Conservation (phyloP, 2,113 vertebrate genomes). For the Brachypteracias leptosomus region DNA sequence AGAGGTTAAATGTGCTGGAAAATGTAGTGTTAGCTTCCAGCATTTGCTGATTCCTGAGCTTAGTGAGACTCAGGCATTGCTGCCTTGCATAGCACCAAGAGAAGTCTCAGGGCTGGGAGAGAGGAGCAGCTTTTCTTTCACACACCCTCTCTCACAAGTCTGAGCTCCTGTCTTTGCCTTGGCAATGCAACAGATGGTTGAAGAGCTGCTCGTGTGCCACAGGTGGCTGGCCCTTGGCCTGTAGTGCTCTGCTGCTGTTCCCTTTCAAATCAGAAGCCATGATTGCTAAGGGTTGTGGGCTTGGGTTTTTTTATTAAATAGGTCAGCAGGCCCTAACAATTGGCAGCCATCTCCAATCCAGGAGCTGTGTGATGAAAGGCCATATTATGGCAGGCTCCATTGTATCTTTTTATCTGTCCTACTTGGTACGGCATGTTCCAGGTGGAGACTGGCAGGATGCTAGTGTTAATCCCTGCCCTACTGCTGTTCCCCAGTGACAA, state of each 20-base stretch:
- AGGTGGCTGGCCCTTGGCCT: not conserved
- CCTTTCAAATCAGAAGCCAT: not conserved
- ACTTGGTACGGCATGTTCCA: slow-evolving; percentile 41
- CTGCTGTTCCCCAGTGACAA: not conserved
- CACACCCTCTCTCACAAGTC: not conserved
- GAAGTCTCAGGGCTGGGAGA: not conserved
- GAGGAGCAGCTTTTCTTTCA: not conserved
- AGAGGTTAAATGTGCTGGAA: not conserved
- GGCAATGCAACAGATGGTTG: not conserved
- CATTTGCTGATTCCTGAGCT: not conserved
- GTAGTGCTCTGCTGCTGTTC: not conserved
- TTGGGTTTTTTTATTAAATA: slow-evolving; percentile 24
- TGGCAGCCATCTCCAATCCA: not conserved
- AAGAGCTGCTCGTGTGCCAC: not conserved
- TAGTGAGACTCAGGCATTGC: not conserved
- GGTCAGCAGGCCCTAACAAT: slow-evolving; percentile 9
- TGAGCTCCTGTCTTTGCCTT: slow-evolving; percentile 17
- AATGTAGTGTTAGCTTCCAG: not conserved
- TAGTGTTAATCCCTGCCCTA: not conserved
- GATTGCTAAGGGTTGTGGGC: not conserved
- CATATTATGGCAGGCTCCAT: slow-evolving; percentile 20
- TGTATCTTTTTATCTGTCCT: slow-evolving; percentile 53
- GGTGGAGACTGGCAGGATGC: slow-evolving; percentile 22
- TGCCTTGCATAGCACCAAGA: not conserved
- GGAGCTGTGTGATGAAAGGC: slow-evolving; percentile 49